These are phyloP conservation scores for Cancer borealis DNA, from an alignment of 2,888 invertebrate genomes.

Conservation along the genomic window DNA sequence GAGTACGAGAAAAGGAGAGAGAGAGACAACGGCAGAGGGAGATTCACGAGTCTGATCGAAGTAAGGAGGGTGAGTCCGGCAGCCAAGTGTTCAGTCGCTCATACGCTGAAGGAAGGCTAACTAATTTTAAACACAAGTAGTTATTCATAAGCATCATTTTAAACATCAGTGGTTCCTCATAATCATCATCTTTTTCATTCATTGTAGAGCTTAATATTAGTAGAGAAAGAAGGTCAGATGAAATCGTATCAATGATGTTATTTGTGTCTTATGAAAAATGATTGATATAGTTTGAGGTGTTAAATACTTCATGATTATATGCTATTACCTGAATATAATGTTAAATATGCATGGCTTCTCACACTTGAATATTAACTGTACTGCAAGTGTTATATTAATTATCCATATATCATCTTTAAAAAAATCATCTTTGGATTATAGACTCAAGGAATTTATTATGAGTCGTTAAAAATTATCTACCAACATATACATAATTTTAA, in stretches of 20 bases:
- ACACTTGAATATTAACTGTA: background rate
- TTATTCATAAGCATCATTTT: background rate
- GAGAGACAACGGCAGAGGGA: constrained; percentile 68
- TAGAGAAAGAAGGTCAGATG: background rate
- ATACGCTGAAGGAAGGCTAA: background rate
- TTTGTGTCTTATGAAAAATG: background rate
- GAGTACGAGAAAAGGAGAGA: constrained; percentile 67
- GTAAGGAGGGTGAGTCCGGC: constrained; percentile 18
- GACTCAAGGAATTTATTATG: background rate
- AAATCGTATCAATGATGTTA: background rate
- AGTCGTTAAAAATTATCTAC: too few relatives aligned
- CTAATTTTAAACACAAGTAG: background rate
- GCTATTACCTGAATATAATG: background rate
- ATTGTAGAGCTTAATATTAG: background rate
- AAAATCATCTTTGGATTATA: background rate
- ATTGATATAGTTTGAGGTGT: background rate
- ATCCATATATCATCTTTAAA: background rate
- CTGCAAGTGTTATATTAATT: background rate
- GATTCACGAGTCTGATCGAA: constrained; percentile 64
- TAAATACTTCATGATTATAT: background rate
- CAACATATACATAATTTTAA: background rate
- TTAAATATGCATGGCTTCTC: background rate
- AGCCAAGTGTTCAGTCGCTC: background rate
- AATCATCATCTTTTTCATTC: background rate
- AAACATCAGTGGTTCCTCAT: background rate